phyloP scores from a whole-genome alignment of 2,797 vertebrate genomes.

The Prionace glauca region DNA sequence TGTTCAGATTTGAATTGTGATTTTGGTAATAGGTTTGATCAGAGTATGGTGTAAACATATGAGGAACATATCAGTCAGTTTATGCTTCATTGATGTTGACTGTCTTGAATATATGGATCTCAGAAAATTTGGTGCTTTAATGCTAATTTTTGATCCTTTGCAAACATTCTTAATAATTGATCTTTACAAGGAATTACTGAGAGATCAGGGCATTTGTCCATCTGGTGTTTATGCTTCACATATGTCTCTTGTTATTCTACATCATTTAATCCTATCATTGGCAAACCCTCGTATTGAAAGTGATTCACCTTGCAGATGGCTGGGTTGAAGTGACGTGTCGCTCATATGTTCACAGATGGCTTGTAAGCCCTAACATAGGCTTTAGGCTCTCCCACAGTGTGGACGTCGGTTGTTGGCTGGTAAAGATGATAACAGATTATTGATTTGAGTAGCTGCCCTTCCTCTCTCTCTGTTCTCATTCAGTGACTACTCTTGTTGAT shows the following conservation, averaged over 20 bases:
- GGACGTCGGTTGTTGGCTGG: too few relatives aligned
- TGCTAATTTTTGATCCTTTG: not conserved
- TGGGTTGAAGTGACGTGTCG: too few relatives aligned
- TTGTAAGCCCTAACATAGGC: too few relatives aligned
- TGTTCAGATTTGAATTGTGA: not conserved
- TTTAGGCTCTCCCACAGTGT: too few relatives aligned
- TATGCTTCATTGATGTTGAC: not conserved
- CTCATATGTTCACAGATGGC: too few relatives aligned
- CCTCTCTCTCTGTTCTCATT: too few relatives aligned
- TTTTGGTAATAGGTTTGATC: not conserved
- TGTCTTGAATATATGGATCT: not conserved
- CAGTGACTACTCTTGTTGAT: too few relatives aligned
- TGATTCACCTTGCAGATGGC: too few relatives aligned
- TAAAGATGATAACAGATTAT: too few relatives aligned
- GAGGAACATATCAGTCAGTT: not conserved
- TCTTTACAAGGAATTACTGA: not conserved
- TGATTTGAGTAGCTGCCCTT: too few relatives aligned
- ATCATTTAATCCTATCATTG: not conserved
- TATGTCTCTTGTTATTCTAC: not conserved
- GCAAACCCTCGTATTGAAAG: too few relatives aligned
- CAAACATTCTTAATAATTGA: not conserved
- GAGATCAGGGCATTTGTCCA: not conserved
- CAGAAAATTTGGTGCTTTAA: not conserved
- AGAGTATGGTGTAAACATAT: not conserved
- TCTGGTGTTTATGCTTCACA: not conserved